phyloP scores from a whole-genome alignment of 2,797 vertebrate species.

The Coracias cyanogaster region DNA sequence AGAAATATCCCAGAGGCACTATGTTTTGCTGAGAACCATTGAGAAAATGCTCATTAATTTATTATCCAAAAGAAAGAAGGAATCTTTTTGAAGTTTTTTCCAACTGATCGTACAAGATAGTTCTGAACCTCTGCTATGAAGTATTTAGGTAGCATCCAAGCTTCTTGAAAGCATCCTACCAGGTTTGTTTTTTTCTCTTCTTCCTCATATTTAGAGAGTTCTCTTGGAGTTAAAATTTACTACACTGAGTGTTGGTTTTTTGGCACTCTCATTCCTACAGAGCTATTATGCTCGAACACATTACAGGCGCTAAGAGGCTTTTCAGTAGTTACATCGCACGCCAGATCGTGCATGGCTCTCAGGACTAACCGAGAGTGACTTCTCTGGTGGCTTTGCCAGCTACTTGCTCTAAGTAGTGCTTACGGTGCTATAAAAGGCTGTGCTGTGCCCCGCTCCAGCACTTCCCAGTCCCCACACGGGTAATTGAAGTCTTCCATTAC shows the following conservation, averaged over 20 bases:
- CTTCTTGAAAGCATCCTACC: not conserved
- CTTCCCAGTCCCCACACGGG: not conserved
- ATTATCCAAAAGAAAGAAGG: not conserved
- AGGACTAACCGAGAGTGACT: not conserved
- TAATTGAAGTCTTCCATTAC: not conserved
- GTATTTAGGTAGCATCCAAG: not conserved
- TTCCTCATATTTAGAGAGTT: not conserved
- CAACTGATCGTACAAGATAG: fast-evolving
- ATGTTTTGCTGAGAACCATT: not conserved
- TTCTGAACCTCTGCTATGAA: not conserved
- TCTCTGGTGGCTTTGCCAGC: not conserved
- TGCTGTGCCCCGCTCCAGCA: fast-evolving
- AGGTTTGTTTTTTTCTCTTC: not conserved
- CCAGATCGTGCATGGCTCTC: not conserved
- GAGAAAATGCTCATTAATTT: not conserved
- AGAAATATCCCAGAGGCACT: not conserved
- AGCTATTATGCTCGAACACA: not conserved
- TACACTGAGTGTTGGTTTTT: not conserved
- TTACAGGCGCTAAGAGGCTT: not conserved
- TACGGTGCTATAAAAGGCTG: not conserved
- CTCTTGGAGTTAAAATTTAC: not conserved
- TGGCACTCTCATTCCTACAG: not conserved
- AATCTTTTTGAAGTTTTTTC: not conserved
- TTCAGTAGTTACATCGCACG: fast-evolving
- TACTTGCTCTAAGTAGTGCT: not conserved